A percentile compares a stretch with the other conserved stretches of the same genome.
phyloP scores from a whole-genome alignment of 1,140 invertebrate species.

The Oryzaephilus surinamensis region DNA sequence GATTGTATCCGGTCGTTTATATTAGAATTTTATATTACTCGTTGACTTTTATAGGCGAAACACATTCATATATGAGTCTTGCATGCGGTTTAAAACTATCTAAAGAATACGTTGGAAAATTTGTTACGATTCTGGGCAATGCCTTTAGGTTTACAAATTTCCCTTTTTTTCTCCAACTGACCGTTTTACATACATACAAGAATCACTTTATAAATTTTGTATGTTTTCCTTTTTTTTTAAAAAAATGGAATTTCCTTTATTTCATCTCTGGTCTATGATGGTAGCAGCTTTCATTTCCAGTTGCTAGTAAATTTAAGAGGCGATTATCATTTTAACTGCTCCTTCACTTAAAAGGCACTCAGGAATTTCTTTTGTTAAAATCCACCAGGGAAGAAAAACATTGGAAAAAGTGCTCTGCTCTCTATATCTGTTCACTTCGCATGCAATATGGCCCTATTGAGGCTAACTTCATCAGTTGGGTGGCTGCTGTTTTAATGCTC shows the following conservation, averaged over 20 bases:
- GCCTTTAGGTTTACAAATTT: too few species aligned
- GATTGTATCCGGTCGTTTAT: conserved; percentile 33
- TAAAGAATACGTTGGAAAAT: too few species aligned
- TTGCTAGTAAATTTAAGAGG: conserved; percentile 17
- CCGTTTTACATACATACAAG: too few species aligned
- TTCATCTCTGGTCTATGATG: conserved; percentile 8
- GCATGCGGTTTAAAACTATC: too few species aligned
- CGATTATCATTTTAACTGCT: conserved; percentile 24
- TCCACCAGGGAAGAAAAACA: conserved; percentile 20
- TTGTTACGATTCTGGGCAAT: too few species aligned
- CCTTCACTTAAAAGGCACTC: conserved; percentile 24
- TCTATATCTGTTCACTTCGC: too few species aligned
- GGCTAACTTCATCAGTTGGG: too few species aligned
- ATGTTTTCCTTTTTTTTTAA: too few species aligned
- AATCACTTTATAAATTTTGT: too few species aligned
- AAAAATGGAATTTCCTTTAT: conserved; percentile 15
- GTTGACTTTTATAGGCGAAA: conserved; percentile 14
- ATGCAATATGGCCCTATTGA: conserved; percentile 7
- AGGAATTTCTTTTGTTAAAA: conserved; percentile 21
- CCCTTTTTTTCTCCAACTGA: too few species aligned
- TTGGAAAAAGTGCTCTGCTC: conserved; percentile 11
- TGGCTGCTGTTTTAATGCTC: conserved; percentile 8
- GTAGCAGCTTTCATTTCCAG: conserved; percentile 11
- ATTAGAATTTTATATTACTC: conserved; percentile 33
- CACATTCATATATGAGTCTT: too few species aligned